Evolutionary conservation across 1,140 invertebrate genomes (phyloP), one percentile per base, ranked within the genome.

Genomic region (Musca vetustissima): DNA sequence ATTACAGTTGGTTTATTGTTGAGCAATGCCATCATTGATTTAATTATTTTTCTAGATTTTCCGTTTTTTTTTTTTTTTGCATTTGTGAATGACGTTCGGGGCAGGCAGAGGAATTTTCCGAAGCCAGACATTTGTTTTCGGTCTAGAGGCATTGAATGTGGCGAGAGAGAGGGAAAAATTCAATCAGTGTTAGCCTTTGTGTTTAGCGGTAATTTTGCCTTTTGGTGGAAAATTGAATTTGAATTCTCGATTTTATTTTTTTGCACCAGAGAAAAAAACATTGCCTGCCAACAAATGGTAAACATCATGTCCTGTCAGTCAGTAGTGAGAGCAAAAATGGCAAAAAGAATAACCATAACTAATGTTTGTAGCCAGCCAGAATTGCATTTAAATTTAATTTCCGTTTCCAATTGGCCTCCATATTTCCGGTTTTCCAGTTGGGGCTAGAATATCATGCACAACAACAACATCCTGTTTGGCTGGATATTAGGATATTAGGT

Each of bases 301-400:
- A 43, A 43, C 36, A 43, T 43, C 36, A 43, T 43, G 36, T 43
- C 36, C 36, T 43, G 36, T 43, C 36, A 43, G 36, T 4, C 28
- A 28, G 8, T 8, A 28, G 8, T 28, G 3, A 28, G 3, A 28
- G 8, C 28, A 28, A 28, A 3, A 28, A 28, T 8, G 8, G 28
- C 28, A 43, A 9, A 43, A 43, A 6, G 6, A 43, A 43, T 43
- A 43, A 8, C 36, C 36, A 43, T 43, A 43, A 43, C 36, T 43
- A 43, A 14, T 53, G 19, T 36, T 65, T 50, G 64, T 43, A 50
- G 21, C 64, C 17, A n/a, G n/a, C n/a, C n/a, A n/a, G 64, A 21
- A 13, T 66, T 50, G 64, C 47, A 49, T 66, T 50, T 36, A 66
- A 66, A 66, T 66, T 66, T 66, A 66, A 66, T 66, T 66, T 66